Conservation (phyloP, 2,113 vertebrate genomes). For the Ophiodon elongatus region DNA sequence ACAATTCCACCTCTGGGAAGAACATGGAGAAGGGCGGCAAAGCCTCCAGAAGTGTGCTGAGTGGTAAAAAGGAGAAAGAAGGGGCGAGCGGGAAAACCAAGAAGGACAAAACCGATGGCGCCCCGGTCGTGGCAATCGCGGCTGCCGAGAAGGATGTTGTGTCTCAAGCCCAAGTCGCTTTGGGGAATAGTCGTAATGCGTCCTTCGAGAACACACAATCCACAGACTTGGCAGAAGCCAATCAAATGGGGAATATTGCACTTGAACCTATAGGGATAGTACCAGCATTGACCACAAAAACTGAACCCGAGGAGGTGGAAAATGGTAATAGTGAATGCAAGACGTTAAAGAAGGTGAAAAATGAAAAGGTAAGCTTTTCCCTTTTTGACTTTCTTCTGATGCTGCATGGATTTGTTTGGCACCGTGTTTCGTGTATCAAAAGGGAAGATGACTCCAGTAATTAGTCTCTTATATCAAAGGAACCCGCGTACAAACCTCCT, state of each 20-base stretch:
- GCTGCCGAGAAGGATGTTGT: slow-evolving; percentile 90
- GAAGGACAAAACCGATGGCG: slow-evolving; percentile 94
- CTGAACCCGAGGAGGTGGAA: slow-evolving; percentile 94
- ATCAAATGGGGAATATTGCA: slow-evolving; percentile 96
- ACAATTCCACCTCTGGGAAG: slow-evolving; percentile 86
- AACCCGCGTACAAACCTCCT: background rate
- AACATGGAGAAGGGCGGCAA: slow-evolving; percentile 93
- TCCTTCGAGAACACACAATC: slow-evolving; percentile 91
- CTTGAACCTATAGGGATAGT: slow-evolving; percentile 94
- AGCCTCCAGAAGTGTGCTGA: slow-evolving; percentile 89
- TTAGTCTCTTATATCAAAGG: background rate
- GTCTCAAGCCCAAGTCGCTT: slow-evolving; percentile 88
- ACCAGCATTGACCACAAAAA: slow-evolving; percentile 92
- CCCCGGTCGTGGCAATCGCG: slow-evolving; percentile 84
- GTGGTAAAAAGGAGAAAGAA: slow-evolving; percentile 97
- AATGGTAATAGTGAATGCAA: slow-evolving; percentile 90
- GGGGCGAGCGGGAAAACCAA: slow-evolving; percentile 92
- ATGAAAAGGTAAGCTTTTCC: slow-evolving; percentile 92
- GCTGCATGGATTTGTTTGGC: slow-evolving; percentile 9
- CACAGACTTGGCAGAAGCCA: slow-evolving; percentile 88
- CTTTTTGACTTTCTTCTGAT: background rate
- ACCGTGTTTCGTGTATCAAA: background rate
- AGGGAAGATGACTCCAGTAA: background rate
- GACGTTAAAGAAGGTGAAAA: slow-evolving; percentile 95
- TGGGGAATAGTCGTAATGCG: slow-evolving; percentile 90